Base-by-base conservation (phyloP, 2,888 invertebrate genomes). In the Drosophila rellima region DNA sequence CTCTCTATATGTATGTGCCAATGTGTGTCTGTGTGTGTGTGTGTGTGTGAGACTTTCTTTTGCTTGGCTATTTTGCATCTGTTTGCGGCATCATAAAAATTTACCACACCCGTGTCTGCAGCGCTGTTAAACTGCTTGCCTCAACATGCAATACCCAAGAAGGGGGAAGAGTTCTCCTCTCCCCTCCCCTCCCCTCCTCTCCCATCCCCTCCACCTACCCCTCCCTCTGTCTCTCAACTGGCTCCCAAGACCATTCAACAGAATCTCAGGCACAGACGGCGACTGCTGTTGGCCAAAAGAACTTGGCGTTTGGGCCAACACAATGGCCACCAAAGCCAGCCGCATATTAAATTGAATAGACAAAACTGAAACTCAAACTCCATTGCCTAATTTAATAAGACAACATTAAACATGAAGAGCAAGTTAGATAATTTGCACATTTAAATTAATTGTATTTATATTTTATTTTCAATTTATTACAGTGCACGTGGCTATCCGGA, bases 401-500 rank as follows among this genome's bases (percentile, higher is more conserved):
- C n/a, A 11, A 2, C 33, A 44, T 51, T 44, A 61, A 61, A 61
- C 40, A 20, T 54, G 37, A 35, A 11, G 0, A 31, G 15, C 31
- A n/a, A 10, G 17, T 18, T 42, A 15, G 11, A n/a, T 20, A 8
- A 18, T 52, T 42, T 35, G 23, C 23, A n/a, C 7, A 18, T 44
- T 33, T 44, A 6, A 40, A 59, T 59, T 50, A 17, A 50, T 42
- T 42, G 8, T 20, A 47, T 29, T 39, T 18, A 15, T 7, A 26
- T 6, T 45, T 54, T 23, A 13, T 6, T 13, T 39, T 3, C 0
- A 20, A 17, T 31, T 42, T 44, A 77, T 39, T 3, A 35, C 75
- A 93, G 95, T 64, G 97, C 97, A 2, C 94, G 94, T 62, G 97
- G 97, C 11, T 95, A 96, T 90, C 97, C 97, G 0, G 93, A 94